Evolutionary conservation across 2,113 vertebrate species (phyloP).

Genomic region (Vulpes lagopus): DNA sequence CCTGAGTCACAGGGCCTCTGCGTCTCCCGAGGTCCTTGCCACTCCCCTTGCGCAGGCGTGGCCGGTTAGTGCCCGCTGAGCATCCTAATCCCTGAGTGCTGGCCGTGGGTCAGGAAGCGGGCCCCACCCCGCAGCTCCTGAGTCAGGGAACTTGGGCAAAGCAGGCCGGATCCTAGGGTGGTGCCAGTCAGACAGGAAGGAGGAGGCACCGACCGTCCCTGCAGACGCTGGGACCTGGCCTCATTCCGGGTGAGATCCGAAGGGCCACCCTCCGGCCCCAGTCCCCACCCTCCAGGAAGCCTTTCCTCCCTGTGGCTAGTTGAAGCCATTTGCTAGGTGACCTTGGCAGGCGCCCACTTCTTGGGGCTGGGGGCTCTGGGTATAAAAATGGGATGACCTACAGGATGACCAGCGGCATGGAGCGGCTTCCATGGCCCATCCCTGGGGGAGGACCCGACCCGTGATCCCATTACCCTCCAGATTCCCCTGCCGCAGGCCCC

Average conservation of each 20-base stretch:
- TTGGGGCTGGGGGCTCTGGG: background rate
- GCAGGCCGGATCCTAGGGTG: background rate
- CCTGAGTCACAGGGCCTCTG: background rate
- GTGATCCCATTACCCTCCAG: background rate
- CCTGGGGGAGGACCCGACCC: background rate
- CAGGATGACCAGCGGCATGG: rapidly evolving
- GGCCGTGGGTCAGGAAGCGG: background rate
- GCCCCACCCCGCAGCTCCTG: background rate
- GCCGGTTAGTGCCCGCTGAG: rapidly evolving
- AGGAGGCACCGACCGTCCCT: background rate
- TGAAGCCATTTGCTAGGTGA: background rate
- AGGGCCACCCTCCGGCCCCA: background rate
- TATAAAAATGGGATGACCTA: rapidly evolving
- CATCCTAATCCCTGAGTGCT: background rate
- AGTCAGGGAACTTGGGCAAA: background rate
- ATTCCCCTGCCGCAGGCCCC: background rate
- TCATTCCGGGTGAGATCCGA: rapidly evolving
- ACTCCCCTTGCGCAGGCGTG: background rate
- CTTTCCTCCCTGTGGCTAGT: background rate
- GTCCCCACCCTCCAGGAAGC: background rate
- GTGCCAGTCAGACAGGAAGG: background rate
- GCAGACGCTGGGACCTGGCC: background rate
- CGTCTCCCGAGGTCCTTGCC: background rate
- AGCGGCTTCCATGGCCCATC: rapidly evolving
- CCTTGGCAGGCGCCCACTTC: background rate